Evolutionary conservation across 1,140 invertebrate species (phyloP).

Genomic region (Oryctes rhinoceros): DNA sequence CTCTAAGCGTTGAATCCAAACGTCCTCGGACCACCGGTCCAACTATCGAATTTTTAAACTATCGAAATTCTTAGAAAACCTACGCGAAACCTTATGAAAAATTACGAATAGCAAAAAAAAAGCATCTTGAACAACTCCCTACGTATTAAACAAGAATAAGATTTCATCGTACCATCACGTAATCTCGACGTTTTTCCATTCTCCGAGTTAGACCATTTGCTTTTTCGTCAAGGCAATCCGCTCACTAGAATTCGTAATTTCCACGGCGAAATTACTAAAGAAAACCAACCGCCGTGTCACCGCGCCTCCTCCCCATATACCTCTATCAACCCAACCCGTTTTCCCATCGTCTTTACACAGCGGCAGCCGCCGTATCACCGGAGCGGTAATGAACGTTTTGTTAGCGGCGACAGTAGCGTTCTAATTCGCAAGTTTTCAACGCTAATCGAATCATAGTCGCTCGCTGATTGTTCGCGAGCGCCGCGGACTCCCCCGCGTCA

Average conservation of each 20-base stretch:
- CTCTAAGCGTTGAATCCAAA: no score
- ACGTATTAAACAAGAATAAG: no score
- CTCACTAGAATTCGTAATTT: conserved; percentile 13
- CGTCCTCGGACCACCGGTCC: no score
- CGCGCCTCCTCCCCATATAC: background rate
- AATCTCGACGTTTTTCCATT: background rate
- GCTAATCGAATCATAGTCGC: conserved; percentile 18
- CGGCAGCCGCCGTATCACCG: background rate
- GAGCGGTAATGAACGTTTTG: conserved; percentile 16
- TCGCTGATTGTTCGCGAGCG: conserved; percentile 16
- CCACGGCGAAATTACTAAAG: background rate
- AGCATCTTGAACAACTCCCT: no score
- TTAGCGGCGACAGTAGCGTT: conserved; percentile 9
- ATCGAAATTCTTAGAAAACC: no score
- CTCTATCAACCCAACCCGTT: background rate
- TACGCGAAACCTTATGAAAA: no score
- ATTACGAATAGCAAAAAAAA: no score
- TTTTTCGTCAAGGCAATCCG: background rate
- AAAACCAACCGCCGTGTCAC: background rate
- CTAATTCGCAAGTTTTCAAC: conserved; percentile 16
- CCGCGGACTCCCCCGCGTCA: background rate
- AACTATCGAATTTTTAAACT: no score
- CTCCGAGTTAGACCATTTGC: background rate
- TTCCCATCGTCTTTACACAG: background rate
- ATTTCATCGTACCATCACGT: background rate